Evolutionary conservation across 2,888 invertebrate species (phyloP).

Genomic region (Unio delphinus): DNA sequence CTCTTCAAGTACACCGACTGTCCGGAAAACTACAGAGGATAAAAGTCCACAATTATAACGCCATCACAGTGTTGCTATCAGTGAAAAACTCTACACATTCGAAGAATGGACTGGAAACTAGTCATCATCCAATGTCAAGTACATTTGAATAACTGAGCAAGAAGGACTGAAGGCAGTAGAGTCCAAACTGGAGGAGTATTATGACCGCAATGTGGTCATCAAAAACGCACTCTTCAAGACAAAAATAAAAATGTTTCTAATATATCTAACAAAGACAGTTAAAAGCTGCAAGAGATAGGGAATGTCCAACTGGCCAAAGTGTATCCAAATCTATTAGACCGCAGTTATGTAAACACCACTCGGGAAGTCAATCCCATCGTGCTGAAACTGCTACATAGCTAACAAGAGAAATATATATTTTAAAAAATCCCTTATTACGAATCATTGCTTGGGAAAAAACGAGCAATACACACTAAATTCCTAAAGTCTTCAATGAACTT

Average conservation of each 20-base stretch:
- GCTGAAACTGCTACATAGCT: no score
- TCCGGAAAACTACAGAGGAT: not conserved
- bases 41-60: not conserved
- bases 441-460: no score
- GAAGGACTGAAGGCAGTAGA: slow-evolving; percentile 11
- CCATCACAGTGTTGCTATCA: not conserved
- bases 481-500: no score
- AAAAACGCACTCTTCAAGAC: slow-evolving; percentile 10
- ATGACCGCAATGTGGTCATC: slow-evolving; percentile 21
- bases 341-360: slow-evolving; percentile 13
- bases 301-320: slow-evolving; percentile 7
- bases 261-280: slow-evolving; percentile 3
- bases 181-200: slow-evolving; percentile 20
- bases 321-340: not conserved
- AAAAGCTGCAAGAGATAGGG: slow-evolving; percentile 5
- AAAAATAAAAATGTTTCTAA: slow-evolving; percentile 5
- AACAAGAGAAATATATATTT: no score
- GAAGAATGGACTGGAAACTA: slow-evolving; percentile 19
- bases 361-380: slow-evolving; percentile 5
- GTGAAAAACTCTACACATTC: slow-evolving; percentile 19
- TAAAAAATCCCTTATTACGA: no score
- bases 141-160: slow-evolving; percentile 7
- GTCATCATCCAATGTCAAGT: slow-evolving; percentile 11
- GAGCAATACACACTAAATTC: no score
- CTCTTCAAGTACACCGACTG: not conserved